A percentile compares a stretch with the other conserved stretches of the same genome.
These are phyloP conservation scores for Canis aureus DNA, from an alignment of 2,113 vertebrate genomes.

Conservation along the genomic window DNA sequence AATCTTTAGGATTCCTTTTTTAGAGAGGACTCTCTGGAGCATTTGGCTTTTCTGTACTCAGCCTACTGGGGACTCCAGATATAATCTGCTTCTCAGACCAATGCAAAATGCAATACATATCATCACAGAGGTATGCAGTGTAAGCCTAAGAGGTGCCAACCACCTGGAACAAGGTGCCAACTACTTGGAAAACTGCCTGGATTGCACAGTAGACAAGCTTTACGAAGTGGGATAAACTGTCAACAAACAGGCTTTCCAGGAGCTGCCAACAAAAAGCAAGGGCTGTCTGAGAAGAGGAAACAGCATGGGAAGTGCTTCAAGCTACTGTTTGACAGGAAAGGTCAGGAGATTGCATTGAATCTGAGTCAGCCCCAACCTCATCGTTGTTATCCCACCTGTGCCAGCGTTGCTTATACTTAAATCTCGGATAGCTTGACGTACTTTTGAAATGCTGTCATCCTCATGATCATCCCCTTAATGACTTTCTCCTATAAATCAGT, in stretches of 20 bases:
- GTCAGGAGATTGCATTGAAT: neutral
- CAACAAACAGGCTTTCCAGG: neutral
- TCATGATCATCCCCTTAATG: neutral
- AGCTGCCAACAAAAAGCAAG: neutral
- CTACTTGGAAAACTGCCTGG: neutral
- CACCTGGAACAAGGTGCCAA: neutral
- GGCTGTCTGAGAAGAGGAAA: neutral
- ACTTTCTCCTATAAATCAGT: neutral
- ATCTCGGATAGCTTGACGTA: neutral
- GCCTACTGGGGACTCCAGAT: neutral
- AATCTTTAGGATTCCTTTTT: neutral
- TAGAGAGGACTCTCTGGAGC: neutral
- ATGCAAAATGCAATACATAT: neutral
- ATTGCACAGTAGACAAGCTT: neutral
- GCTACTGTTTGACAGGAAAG: neutral
- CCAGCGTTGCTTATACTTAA: neutral
- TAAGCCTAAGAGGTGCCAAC: neutral
- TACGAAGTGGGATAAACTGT: neutral
- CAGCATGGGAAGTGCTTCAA: neutral
- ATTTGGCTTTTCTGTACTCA: neutral
- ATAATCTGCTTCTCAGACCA: neutral
- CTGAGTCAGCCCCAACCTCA: neutral
- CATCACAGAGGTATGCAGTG: neutral
- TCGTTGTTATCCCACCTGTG: neutral
- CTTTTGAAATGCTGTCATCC: neutral